Base-by-base conservation (phyloP, 2,888 invertebrate species). In the Drosophila birchii region DNA sequence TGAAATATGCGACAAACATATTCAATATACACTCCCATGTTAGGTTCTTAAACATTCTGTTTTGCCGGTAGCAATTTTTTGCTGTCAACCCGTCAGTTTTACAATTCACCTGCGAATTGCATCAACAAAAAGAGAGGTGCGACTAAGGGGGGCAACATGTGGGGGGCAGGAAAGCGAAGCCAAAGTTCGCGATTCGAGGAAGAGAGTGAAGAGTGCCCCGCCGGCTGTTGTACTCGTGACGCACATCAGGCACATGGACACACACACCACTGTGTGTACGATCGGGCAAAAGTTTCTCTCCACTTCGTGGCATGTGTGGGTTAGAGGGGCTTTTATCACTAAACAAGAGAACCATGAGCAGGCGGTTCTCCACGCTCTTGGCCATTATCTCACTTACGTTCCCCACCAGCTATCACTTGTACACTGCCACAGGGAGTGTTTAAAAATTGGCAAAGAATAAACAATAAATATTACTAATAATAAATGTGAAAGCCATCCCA, bases 41-140 rank as follows among this genome's bases (percentile, higher is more conserved):
- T 47, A 72, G 23, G 45, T 55, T 55, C 75, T 62, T 83, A 83
- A 86, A 72, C 55, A 76, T 76, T 78, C 69, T 83, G 79, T 78
- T 82, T 57, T 44, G 29, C 55, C 61, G 43, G 54, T 66, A 61
- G 29, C 34, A 59, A 59, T 8, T 36, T 56, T 62, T 56, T 36
- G 41, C 67, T 67, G 71, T 83, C 84, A 78, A 72, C 71, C 60
- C 66, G 76, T 53, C 59, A 72, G 49, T 74, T 68, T 81, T 79
- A 51, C 72, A 72, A 18, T 38, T 51, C 34, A 47, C 36, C 55
- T 74, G 83, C 66, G 67, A 83, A 86, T 83, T 86, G 66, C 73
- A 79, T 83, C 75, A 79, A 60, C 36, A 36, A 39, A 29, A 44
- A 38, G 23, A 26, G 39, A 41, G 34, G 32, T 54, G 38, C 23